phyloP scores from a whole-genome alignment of 2,888 invertebrate species.

The Drosophila meridiana region DNA sequence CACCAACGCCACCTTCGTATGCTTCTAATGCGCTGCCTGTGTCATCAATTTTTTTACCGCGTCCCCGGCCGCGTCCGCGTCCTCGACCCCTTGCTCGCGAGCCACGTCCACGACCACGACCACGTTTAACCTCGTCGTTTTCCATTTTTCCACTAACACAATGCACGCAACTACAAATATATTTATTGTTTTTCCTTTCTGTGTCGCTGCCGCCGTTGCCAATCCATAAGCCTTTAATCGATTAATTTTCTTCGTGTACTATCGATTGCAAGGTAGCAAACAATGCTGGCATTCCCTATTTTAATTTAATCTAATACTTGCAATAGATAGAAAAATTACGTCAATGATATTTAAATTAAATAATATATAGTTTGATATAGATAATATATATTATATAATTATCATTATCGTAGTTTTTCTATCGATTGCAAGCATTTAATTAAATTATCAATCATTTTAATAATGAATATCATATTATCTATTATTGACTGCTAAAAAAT shows the following conservation, averaged over 20 bases:
- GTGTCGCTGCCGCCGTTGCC: conserved; percentile 17
- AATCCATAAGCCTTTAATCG: conserved; percentile 8
- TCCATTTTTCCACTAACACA: conserved; percentile 57
- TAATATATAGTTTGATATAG: too few relatives aligned
- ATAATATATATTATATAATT: too few relatives aligned
- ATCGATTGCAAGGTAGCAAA: background rate
- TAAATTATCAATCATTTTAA: too few relatives aligned
- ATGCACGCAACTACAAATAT: conserved; percentile 14
- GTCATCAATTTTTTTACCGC: conserved; percentile 90
- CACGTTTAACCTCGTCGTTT: conserved; percentile 78
- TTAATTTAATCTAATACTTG: background rate
- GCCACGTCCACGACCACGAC: conserved; percentile 84
- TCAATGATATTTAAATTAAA: too few relatives aligned
- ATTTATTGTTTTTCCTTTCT: conserved; percentile 18
- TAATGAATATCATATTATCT: too few relatives aligned
- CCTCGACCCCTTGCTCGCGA: conserved; percentile 90
- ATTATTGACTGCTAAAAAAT: too few relatives aligned
- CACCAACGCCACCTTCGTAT: conserved; percentile 33
- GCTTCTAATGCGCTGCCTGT: conserved; percentile 40
- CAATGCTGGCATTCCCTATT: background rate
- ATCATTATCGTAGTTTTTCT: too few relatives aligned
- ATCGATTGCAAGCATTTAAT: too few relatives aligned
- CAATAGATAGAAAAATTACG: background rate
- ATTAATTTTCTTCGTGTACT: background rate
- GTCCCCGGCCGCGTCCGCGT: conserved; percentile 91